Evolutionary conservation across 2,113 vertebrate species (phyloP).

Genomic region (Dryoscopus gambensis): DNA sequence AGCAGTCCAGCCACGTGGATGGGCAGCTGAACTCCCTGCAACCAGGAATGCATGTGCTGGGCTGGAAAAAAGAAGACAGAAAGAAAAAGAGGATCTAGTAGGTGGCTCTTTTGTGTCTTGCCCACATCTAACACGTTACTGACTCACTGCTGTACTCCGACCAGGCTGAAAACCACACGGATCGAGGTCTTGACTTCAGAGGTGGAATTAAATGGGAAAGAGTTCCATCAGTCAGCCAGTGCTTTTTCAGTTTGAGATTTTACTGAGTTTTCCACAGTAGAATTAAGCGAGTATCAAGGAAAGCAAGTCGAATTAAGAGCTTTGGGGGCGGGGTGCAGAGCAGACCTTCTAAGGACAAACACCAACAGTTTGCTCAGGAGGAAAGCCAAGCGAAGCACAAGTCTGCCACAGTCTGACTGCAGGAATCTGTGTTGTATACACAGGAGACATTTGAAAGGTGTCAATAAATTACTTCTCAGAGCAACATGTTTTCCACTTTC

Average conservation of each 20-base stretch:
- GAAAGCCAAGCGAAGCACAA: conserved; percentile 52
- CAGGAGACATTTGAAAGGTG: conserved; percentile 68
- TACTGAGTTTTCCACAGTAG: conserved; percentile 11
- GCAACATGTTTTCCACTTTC: conserved; percentile 62
- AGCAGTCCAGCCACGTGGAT: not conserved
- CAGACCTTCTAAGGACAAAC: conserved; percentile 64
- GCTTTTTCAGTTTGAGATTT: not conserved
- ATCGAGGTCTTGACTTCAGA: not conserved
- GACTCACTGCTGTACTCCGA: not conserved
- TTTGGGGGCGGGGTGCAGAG: conserved; percentile 11
- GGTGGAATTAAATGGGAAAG: not conserved
- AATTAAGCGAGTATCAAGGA: not conserved
- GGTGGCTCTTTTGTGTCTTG: not conserved
- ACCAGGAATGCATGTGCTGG: not conserved
- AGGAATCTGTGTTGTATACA: conserved; percentile 56
- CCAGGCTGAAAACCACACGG: not conserved
- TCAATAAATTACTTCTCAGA: conserved; percentile 61
- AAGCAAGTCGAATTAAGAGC: not conserved
- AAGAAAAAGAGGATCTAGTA: not conserved
- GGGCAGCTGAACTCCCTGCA: not conserved
- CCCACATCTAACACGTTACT: not conserved
- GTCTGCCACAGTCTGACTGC: conserved; percentile 53
- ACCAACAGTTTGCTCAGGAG: conserved; percentile 55
- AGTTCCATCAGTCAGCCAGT: not conserved
- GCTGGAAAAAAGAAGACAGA: not conserved